These are phyloP conservation scores for Helleia helle DNA, from an alignment of 2,888 invertebrate genomes.

Conservation along the genomic window DNA sequence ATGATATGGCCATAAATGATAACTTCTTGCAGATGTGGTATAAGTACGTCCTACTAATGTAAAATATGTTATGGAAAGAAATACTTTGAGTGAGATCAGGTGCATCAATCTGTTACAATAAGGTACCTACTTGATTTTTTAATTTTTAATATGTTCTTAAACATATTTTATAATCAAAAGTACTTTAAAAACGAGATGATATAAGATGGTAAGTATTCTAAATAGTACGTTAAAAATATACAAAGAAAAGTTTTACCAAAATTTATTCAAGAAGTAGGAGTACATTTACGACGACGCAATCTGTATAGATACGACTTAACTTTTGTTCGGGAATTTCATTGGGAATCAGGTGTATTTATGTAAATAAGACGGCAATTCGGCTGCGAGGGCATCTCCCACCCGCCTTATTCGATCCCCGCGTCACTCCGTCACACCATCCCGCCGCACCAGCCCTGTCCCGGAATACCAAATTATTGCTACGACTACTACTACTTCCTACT, in stretches of 20 bases:
- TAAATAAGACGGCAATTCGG: conserved; percentile 5
- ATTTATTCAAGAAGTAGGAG: background rate
- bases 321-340: background rate
- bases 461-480: background rate
- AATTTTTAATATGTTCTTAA: no score
- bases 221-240: background rate
- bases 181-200: no score
- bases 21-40: no score
- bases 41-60: no score
- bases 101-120: no score
- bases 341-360: conserved; percentile 6
- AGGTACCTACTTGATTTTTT: no score
- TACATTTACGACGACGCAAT: background rate
- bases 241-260: background rate
- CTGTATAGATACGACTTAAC: background rate
- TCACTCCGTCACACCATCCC: background rate
- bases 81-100: no score
- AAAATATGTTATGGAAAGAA: no score
- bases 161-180: no score
- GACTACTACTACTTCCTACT: no score
- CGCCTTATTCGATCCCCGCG: background rate
- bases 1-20: no score
- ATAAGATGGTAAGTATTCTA: no score
- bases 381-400: background rate
- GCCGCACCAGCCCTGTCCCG: background rate